Evolutionary conservation across 2,888 invertebrate species (phyloP), one percentile per base, ranked within the genome.

Genomic region (Luffia ferchaultella): DNA sequence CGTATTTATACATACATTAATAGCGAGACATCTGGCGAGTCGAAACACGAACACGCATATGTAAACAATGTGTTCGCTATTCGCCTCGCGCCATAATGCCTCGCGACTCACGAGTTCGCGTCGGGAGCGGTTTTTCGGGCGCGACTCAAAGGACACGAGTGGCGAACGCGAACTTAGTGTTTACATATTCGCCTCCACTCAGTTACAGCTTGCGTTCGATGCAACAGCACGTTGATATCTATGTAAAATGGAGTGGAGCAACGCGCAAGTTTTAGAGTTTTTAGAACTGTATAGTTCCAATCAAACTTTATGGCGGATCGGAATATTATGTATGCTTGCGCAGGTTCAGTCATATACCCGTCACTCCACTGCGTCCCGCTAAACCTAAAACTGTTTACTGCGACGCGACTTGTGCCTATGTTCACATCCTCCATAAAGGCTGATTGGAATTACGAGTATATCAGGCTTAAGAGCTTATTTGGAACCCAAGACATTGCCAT

Each of bases 241-340:
- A 30, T 12, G 12, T 12, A 43, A 43, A 43, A 43, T 43, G 43
- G 43, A 43, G 43, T 43, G 43, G 43, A 43, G 43, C n/a, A 43
- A 43, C 43, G 43, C 43, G 16, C n/a, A n/a, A 43, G 43, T 43
- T 43, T n/a, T 43, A n/a, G 43, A 43, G n/a, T 43, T 43, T 12
- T 30, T 30, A 30, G 30, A 12, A n/a, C n/a, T n/a, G n/a, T n/a
- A n/a, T n/a, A n/a, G n/a, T n/a, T n/a, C n/a, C n/a, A n/a, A n/a
- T n/a, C n/a, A n/a, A n/a, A n/a, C n/a, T n/a, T n/a, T n/a, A n/a
- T n/a, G n/a, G n/a, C n/a, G n/a, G n/a, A n/a, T n/a, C n/a, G n/a
- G n/a, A n/a, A n/a, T n/a, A n/a, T n/a, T n/a, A n/a, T n/a, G n/a
- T n/a, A n/a, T n/a, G n/a, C n/a, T n/a, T n/a, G n/a, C n/a, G n/a